Evolutionary conservation across 2,113 vertebrate genomes (phyloP).

Genomic region (Spheniscus mendiculus): DNA sequence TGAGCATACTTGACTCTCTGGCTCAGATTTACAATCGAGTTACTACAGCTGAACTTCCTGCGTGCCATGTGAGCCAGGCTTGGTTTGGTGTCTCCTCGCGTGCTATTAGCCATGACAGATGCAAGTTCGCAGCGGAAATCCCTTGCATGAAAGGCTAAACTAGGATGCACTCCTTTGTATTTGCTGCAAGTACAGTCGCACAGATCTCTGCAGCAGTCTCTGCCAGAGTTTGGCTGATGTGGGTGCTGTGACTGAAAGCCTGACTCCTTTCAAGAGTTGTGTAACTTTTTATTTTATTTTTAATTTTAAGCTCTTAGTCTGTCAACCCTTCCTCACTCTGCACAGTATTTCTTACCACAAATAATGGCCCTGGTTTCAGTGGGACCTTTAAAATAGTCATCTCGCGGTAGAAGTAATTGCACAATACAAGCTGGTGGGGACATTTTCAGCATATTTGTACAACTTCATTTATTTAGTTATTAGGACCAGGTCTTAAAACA

Average conservation of each 20-base stretch:
- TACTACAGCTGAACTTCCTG: background rate
- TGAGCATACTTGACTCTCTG: background rate
- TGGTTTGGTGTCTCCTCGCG: background rate
- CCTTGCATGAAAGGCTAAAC: background rate
- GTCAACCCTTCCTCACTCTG: background rate
- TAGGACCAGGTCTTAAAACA: background rate
- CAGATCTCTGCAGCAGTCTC: background rate
- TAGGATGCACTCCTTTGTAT: background rate
- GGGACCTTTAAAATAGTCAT: constrained; percentile 24
- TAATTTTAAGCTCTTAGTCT: background rate
- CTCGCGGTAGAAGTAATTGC: background rate
- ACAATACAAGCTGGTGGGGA: background rate
- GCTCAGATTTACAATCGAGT: background rate
- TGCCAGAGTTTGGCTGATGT: background rate
- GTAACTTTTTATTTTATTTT: background rate
- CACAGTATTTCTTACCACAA: background rate
- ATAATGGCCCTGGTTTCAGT: constrained; percentile 2
- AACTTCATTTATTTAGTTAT: background rate
- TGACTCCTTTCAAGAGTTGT: background rate
- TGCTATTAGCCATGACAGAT: background rate
- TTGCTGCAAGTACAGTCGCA: background rate
- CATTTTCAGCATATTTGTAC: background rate
- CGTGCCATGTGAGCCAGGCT: background rate
- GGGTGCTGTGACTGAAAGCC: background rate
- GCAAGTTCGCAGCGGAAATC: rapidly evolving